Evolutionary conservation across 2,888 invertebrate species (phyloP), one percentile per base, ranked within the genome.

Genomic region (Cremastobaeus sp.): DNA sequence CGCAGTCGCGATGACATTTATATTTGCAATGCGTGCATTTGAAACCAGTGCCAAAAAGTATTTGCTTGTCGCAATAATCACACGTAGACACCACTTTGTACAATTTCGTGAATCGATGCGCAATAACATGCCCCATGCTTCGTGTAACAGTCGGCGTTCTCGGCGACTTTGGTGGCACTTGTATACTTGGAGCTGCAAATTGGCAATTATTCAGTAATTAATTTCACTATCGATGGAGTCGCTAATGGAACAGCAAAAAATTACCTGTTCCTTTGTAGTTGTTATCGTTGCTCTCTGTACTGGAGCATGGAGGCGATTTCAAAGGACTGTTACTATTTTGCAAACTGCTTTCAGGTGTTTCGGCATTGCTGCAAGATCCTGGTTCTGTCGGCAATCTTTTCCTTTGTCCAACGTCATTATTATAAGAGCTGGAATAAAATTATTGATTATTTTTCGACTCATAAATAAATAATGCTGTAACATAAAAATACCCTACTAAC

Each of bases 1-100:
- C 96, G 85, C 97, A 98, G 83, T 96, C 96, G 87, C 92, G 90
- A 88, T 95, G 95, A 85, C 94, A 95, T 82, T 93, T 95, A 85
- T 95, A 97, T 90, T 96, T 97, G 91, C 97, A 98, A 88, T 97
- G 96, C 87, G 94, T 96, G 88, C 97, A 98, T 88, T 95, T 96
- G 79, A 95, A 91, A 5, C 94, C 94, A 15, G 92, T 90, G 25
- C 93, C 94, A 86, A 95, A 93, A 79, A 95, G 92, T 92, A 96
- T 94, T 88, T 94, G 95, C 84, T 95, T 95, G 81, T 94, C 93
- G 89, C 97, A 97, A 85, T 93, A 93, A 88, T 96, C 95, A 89
- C 97, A 97, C 0, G 94, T 94, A 55, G 95, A 93, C 88, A 95
- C 93, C 90, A 95, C 92, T 88, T 95, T 96, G 89, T 96, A 94